Base-by-base conservation (phyloP, 2,888 invertebrate species). In the Pristionchus maxplancki region DNA sequence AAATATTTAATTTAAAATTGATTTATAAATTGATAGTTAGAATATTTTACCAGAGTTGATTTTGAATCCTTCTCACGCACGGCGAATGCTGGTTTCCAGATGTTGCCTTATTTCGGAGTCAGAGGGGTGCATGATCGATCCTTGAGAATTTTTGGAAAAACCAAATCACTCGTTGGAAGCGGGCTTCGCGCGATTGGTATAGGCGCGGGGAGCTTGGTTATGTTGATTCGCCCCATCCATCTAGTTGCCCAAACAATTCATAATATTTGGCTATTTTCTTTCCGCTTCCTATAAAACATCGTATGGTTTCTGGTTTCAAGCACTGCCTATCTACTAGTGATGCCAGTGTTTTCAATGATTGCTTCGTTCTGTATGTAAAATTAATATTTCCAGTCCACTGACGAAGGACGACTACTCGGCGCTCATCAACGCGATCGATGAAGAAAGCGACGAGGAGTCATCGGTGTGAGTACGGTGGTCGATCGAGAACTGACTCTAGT, bases 361-460 rank as follows among this genome's bases (percentile, higher is more conserved):
- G 11, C 48, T 48, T 48, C 8, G 48, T 9, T 13, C 15, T 15
- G 9, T 4, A 62, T 62, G 4, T 1, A 62, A 0, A 6, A 62
- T 31, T 71, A 5, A 20, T 17, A 24, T 6, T 71, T 87, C 0
- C 86, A 87, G 86, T n/a, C 86, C 86, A 2, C 48, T 87, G 50
- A 87, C 86, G 20, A 87, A 87, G 44, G 71, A 87, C 50, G 86
- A 87, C 71, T 87, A 87, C 86, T 87, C 86, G 15, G 86, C 86
- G 71, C 86, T 87, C 20, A 40, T 87, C 20, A 87, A 87, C 34
- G 86, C 86, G 9, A 87, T 87, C 48, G 86, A 87, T n/a, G 64
- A 64, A 3, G 86, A 87, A 50, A 87, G 86, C 50, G 86, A 87
- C 44, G 86, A 67, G 17, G 86, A 87, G 50, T 67, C 67, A 24